Base-by-base conservation (phyloP, 2,888 invertebrate genomes). In the Elysia crispata region DNA sequence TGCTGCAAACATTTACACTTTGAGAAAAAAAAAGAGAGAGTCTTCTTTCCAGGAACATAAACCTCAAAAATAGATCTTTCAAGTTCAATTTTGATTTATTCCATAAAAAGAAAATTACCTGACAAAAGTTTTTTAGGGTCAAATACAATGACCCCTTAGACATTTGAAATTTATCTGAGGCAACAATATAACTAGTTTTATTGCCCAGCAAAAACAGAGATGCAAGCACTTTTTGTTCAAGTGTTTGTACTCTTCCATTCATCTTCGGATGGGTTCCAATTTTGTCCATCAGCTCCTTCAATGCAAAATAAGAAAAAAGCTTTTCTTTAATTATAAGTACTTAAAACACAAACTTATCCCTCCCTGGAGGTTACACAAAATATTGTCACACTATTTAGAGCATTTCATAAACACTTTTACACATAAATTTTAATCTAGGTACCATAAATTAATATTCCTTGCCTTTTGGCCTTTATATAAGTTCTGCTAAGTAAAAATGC, bases 111-210 rank as follows among this genome's bases (percentile, higher is more conserved):
- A 41, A 70, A 25, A 18, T 73, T 70, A 80, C 80, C 80, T 80
- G 80, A 50, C 80, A 80, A 76, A 80, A 80, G 73, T 80, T 80
- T 57, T 80, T 80, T 72, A 80, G 80, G 64, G 80, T 80, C 80
- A 80, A 49, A 76, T 80, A 80, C 76, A 80, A 72, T 64, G 80
- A 80, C 76, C 80, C 80, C 70, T 76, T 80, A 31, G 80, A 80
- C 75, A 80, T 80, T 25, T 76, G 76, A 50, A 76, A 80, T 30
- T 80, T 80, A 67, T 80, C 80, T 13, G 76, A 80, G 76, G 80
- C 80, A 76, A 80, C 80, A 64, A 80, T 80, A 72, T 80, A 80
- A 72, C 80, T 80, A 66, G 80, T 76, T 72, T 80, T 80, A 76
- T 80, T 80, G 70, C 80, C 80, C 0, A 80, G 72, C 6, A 80